Conservation (phyloP, 2,113 vertebrate genomes). For the Leucoraja erinaceus region DNA sequence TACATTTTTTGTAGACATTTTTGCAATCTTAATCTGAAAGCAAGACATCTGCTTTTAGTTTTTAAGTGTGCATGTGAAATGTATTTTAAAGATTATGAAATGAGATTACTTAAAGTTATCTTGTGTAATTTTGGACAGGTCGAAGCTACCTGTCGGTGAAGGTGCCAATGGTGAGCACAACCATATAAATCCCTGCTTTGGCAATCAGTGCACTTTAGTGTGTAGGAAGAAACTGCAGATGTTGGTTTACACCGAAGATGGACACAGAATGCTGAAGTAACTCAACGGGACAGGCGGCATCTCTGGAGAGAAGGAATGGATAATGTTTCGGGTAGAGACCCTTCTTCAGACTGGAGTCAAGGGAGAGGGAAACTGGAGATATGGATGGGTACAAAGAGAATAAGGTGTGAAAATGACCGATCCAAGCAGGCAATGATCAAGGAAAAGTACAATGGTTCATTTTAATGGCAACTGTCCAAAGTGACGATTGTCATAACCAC, state of each 20-base stretch:
- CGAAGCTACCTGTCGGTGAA: not conserved
- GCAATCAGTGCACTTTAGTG: not conserved
- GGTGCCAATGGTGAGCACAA: not conserved
- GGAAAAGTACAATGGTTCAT: too few species aligned
- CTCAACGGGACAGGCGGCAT: too few species aligned
- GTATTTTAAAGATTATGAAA: not conserved
- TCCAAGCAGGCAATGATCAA: too few species aligned
- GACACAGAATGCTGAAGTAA: too few species aligned
- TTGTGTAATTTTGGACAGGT: not conserved
- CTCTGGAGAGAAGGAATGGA: too few species aligned
- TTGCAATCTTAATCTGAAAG: not conserved
- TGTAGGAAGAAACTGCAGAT: too few species aligned
- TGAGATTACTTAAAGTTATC: not conserved
- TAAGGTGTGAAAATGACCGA: too few species aligned
- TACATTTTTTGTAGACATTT: not conserved
- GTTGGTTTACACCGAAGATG: too few species aligned
- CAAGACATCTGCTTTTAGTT: not conserved
- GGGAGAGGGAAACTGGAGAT: too few species aligned
- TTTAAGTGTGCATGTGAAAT: not conserved
- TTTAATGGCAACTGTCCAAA: not conserved
- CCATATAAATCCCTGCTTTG: not conserved
- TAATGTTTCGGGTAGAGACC: too few species aligned
- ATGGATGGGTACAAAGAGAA: too few species aligned
- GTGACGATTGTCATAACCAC: not conserved
- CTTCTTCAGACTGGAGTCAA: too few species aligned